Base-by-base conservation (phyloP, 1,140 invertebrate species). In the Euwallacea similis region DNA sequence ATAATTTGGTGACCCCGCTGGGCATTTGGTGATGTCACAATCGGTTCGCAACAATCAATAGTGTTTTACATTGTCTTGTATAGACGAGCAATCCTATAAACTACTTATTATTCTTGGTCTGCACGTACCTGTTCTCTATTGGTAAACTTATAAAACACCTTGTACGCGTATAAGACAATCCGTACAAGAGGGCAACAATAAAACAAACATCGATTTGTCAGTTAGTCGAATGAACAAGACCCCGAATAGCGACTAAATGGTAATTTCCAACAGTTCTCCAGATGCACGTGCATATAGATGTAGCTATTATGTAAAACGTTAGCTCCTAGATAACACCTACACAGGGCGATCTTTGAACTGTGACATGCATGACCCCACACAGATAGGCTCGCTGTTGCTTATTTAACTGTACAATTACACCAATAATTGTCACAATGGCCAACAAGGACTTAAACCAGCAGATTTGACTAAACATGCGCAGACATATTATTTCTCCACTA, bases 251-350 rank as follows among this genome's bases (percentile, higher is more conserved):
- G 42, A 61, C 59, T 61, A 61, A 58, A 61, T 61, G 59, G 21
- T 61, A 61, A 61, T 61, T 21, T 11, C 21, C 11, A 61, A 21
- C 21, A 16, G 59, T 61, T 41, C 42, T 16, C 21, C 59, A 43
- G 59, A 61, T 61, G 59, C 59, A 61, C 21, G 59, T 16, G 59
- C 59, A 61, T 61, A 61, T 61, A 61, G 59, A 61, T 61, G 59
- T 43, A 11, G 33, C 11, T 61, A 61, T 61, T 61, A 61, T 61
- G 59, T 61, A 61, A 61, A 61, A 61, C 59, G 42, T 3, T 16
- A 41, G 59, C 59, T 61, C 8, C 59, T 43, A 41, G 59, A 61
- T 61, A 61, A 61, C 59, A 61, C 59, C 59, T 43, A 61, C 59
- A 43, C 42, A 21, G 59, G 7, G 7, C 21, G 42, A 61, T 21